These are phyloP conservation scores for Leucophenga varia DNA, from an alignment of 1,140 invertebrate genomes.

Conservation along the genomic window DNA sequence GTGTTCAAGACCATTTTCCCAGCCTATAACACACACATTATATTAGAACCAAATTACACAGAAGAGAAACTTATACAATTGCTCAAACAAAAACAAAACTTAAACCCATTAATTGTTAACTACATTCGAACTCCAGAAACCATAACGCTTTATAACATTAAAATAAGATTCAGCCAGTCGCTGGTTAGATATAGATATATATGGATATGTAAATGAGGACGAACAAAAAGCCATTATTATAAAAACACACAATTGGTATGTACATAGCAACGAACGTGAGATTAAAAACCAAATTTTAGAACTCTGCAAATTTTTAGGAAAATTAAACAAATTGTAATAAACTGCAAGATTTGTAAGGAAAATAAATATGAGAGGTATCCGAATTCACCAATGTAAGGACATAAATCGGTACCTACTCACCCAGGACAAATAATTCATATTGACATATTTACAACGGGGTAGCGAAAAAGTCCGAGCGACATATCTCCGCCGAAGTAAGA, in stretches of 20 bases:
- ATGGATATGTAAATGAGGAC: conserved; percentile 1
- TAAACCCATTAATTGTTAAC: conserved; percentile 16
- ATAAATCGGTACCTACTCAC: too few relatives aligned
- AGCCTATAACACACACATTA: conserved; percentile 9
- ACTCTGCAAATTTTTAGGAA: conserved; percentile 17
- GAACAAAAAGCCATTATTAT: conserved; percentile 15
- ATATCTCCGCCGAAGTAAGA: too few relatives aligned
- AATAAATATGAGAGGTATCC: too few relatives aligned
- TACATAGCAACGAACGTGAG: conserved; percentile 15
- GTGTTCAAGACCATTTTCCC: conserved; percentile 4
- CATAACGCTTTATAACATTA: conserved; percentile 13
- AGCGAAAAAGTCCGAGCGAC: too few relatives aligned
- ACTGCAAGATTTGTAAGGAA: too few relatives aligned
- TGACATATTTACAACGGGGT: too few relatives aligned
- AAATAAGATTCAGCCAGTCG: conserved; percentile 10
- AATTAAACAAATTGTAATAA: too few relatives aligned
- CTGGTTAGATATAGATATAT: conserved; percentile 18
- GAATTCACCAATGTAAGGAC: too few relatives aligned
- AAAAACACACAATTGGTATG: conserved; percentile 13
- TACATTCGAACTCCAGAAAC: conserved; percentile 11
- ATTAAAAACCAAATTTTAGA: conserved; percentile 19
- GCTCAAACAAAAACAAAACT: conserved; percentile 12
- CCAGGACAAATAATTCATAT: too few relatives aligned
- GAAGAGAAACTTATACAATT: not conserved
- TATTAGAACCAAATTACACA: not conserved